These are phyloP conservation scores for Willowsia nigromaculata DNA, from an alignment of 2,888 invertebrate species.

Conservation along the genomic window DNA sequence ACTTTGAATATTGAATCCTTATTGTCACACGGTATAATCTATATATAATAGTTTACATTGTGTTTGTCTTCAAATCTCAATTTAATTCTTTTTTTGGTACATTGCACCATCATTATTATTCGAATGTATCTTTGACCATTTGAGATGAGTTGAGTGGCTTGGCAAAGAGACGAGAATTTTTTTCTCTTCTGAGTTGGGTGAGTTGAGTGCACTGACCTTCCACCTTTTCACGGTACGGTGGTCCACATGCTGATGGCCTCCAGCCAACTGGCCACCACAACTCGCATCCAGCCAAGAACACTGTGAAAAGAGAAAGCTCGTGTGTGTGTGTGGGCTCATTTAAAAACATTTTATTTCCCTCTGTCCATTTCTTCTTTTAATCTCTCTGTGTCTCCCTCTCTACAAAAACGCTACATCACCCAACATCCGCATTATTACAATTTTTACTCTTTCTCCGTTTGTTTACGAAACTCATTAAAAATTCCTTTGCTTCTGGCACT, in stretches of 20 bases:
- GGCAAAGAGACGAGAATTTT: too few species aligned
- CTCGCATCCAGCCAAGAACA: neutral
- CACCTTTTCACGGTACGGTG: slow-evolving; percentile 39
- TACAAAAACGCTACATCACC: slow-evolving; percentile 3
- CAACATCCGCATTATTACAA: neutral
- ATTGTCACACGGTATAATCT: too few species aligned
- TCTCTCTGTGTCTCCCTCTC: too few species aligned
- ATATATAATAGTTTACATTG: too few species aligned
- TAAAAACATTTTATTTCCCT: neutral
- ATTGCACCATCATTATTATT: neutral
- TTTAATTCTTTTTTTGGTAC: neutral
- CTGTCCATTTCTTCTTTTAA: slow-evolving; percentile 3
- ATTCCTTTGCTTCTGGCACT: neutral
- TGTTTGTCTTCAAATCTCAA: neutral
- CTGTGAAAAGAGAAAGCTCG: neutral
- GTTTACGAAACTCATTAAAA: slow-evolving; percentile 9
- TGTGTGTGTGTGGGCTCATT: neutral
- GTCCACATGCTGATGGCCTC: slow-evolving; percentile 38
- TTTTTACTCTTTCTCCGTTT: neutral
- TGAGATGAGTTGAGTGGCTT: neutral
- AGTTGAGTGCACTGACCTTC: slow-evolving; percentile 63
- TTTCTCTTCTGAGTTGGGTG: neutral
- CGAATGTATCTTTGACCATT: neutral
- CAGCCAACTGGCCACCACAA: slow-evolving; percentile 35
- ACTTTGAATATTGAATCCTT: neutral